Evolutionary conservation across 2,888 invertebrate genomes (phyloP).

Genomic region (Pyrgus malvae): DNA sequence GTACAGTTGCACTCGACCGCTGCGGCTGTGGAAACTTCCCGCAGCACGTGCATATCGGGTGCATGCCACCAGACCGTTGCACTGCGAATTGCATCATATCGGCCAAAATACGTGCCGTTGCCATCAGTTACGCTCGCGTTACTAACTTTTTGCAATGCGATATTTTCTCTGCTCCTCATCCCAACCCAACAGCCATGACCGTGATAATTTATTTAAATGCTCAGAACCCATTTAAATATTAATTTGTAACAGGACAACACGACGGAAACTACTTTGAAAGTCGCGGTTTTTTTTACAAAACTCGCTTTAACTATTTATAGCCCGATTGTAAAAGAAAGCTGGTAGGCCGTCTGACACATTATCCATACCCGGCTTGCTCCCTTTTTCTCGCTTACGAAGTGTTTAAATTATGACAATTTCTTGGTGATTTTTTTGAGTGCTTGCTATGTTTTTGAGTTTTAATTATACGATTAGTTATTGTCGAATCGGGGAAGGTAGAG

Average conservation of each 20-base stretch:
- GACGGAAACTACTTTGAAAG: conserved; percentile 6
- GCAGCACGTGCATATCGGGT: conserved; percentile 22
- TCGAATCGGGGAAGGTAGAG: background rate
- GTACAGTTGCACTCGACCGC: conserved; percentile 5
- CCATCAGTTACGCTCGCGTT: conserved; percentile 35
- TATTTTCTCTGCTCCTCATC: conserved; percentile 21
- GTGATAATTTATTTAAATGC: background rate
- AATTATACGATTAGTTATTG: too few relatives aligned
- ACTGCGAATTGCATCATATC: conserved; percentile 42
- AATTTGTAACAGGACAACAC: conserved; percentile 1
- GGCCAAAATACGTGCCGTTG: conserved; percentile 35
- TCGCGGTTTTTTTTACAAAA: conserved; percentile 15
- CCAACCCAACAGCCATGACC: background rate
- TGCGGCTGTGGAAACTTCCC: conserved; percentile 24
- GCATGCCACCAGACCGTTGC: conserved; percentile 34
- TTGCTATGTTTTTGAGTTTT: background rate
- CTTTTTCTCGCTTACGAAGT: conserved; percentile 3
- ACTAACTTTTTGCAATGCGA: conserved; percentile 36
- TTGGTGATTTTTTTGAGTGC: background rate
- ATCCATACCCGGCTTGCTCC: background rate
- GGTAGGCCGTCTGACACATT: conserved; percentile 13
- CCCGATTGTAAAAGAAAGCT: conserved; percentile 20
- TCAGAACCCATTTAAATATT: conserved; percentile 10
- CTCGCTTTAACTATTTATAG: conserved; percentile 20
- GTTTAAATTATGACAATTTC: background rate